Evolutionary conservation across 64 coral and sea anemone genomes (phyloP).

Genomic region (Dendrophyllia cribrosa): DNA sequence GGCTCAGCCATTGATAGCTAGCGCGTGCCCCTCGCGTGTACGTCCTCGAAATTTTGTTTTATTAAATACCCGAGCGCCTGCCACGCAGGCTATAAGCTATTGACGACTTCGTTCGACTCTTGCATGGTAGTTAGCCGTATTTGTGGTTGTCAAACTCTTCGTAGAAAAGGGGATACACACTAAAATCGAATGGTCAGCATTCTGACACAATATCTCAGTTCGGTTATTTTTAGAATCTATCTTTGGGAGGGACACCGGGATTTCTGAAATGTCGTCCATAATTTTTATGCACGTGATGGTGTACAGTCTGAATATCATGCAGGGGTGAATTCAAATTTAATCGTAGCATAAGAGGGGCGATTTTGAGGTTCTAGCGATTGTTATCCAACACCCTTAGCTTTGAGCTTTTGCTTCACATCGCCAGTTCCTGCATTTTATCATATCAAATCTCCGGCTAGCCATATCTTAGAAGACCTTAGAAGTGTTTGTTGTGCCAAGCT

Average conservation of each 20-base stretch:
- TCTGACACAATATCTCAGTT: slow-evolving; percentile 1
- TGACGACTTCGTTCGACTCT: slow-evolving; percentile 13
- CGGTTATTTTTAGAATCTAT: neutral
- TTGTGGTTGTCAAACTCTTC: slow-evolving; percentile 3
- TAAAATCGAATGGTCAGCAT: neutral
- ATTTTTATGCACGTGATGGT: slow-evolving; percentile 1
- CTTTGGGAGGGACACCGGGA: neutral
- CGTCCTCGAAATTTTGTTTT: too few relatives aligned
- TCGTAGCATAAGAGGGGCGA: neutral
- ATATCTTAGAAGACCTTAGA: too few relatives aligned
- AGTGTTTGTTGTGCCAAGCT: too few relatives aligned
- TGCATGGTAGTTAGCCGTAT: neutral
- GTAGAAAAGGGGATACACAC: neutral
- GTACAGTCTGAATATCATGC: slow-evolving; percentile 4
- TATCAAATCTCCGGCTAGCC: too few relatives aligned
- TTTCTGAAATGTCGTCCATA: neutral
- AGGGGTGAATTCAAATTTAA: slow-evolving; percentile 19
- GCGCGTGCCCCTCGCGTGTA: too few relatives aligned
- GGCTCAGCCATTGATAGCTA: neutral
- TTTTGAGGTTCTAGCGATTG: neutral
- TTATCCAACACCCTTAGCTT: too few relatives aligned
- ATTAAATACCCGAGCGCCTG: too few relatives aligned
- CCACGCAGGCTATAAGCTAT: too few relatives aligned
- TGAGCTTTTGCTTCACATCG: too few relatives aligned
- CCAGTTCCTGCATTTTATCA: too few relatives aligned